A percentile compares a stretch with the other conserved stretches of the same genome.
These are phyloP conservation scores for Phymanthus crucifer DNA, from an alignment of 92 coral and sea anemone species.

Conservation along the genomic window DNA sequence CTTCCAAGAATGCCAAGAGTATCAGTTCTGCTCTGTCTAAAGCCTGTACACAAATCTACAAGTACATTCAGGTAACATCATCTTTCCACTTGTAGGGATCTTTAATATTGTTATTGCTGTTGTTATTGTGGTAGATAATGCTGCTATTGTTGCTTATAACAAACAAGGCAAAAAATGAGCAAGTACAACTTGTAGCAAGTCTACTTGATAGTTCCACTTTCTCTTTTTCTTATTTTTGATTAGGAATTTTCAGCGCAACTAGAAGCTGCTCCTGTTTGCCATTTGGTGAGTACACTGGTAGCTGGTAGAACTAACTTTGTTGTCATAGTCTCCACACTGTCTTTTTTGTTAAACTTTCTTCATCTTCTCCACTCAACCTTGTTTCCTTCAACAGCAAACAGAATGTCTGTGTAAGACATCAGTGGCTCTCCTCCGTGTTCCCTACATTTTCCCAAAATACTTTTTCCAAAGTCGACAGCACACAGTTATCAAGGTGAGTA, in stretches of 20 bases:
- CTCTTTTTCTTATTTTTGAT: background rate
- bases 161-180: too few relatives aligned
- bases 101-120: too few relatives aligned
- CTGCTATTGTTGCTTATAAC: too few relatives aligned
- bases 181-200: too few relatives aligned
- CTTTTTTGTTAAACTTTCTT: background rate
- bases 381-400: conserved; percentile 72
- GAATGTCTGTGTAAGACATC: conserved; percentile 81
- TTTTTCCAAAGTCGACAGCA: conserved; percentile 87
- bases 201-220: background rate
- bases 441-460: conserved; percentile 81
- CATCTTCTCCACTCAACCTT: background rate
- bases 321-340: background rate
- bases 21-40: conserved; percentile 30
- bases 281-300: conserved; percentile 57
- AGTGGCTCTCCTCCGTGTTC: conserved; percentile 77
- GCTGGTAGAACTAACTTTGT: background rate
- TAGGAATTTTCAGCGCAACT: conserved; percentile 53
- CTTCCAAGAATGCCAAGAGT: background rate
- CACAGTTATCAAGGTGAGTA: conserved; percentile 81
- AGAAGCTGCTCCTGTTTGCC: conserved; percentile 69
- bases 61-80: conserved; percentile 48
- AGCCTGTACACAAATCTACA: conserved; percentile 55
- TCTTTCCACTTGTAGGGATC: background rate
- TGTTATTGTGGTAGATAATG: too few relatives aligned